Conservation (phyloP, 2,797 vertebrate species). For the Mionectes olivaceus region DNA sequence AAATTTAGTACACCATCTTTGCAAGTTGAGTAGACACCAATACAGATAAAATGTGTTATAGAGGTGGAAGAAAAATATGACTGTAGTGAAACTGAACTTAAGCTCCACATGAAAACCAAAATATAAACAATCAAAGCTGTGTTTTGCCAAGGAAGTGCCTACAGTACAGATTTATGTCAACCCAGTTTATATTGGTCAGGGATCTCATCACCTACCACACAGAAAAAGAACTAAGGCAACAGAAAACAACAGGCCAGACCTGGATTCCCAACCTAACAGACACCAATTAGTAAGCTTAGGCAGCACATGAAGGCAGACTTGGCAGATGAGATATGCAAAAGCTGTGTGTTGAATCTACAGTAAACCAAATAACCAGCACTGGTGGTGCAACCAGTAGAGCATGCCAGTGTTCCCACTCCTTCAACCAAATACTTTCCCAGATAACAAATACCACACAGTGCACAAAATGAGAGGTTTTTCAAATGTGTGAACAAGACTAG, state of each 20-base stretch:
- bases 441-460: neutral
- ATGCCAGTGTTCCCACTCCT: neutral
- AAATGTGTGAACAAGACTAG: neutral
- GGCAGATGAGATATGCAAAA: neutral
- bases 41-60: neutral
- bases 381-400: slow-evolving; percentile 1
- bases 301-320: neutral
- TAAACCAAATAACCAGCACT: neutral
- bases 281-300: neutral
- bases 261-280: neutral
- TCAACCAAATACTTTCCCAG: neutral
- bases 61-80: neutral
- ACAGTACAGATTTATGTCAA: neutral
- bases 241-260: neutral
- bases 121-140: neutral
- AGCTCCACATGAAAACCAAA: neutral
- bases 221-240: neutral
- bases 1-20: neutral
- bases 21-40: neutral
- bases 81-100: neutral
- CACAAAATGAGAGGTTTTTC: neutral
- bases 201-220: neutral
- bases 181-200: neutral
- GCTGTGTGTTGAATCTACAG: neutral
- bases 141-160: neutral